These are phyloP conservation scores for Tauraco erythrolophus DNA, from an alignment of 2,113 vertebrate genomes.

Conservation along the genomic window DNA sequence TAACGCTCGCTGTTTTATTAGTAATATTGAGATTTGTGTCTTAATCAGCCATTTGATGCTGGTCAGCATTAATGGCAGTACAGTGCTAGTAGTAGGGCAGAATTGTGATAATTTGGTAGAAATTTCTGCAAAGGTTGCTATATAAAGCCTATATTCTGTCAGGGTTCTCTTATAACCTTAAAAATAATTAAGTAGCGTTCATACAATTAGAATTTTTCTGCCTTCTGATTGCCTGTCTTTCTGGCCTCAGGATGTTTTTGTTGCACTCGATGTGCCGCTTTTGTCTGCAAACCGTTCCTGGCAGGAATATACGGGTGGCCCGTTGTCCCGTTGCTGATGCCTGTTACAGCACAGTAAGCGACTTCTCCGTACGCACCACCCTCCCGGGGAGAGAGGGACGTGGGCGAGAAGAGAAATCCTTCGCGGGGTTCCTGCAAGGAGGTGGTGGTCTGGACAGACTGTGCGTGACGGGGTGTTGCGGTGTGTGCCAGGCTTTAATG, in stretches of 20 bases:
- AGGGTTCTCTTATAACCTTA: neutral
- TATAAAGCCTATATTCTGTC: neutral
- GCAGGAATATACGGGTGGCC: neutral
- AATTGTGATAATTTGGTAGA: neutral
- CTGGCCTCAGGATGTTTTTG: neutral
- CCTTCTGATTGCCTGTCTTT: neutral
- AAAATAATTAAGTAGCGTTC: neutral
- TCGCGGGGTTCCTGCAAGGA: neutral
- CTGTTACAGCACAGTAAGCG: neutral
- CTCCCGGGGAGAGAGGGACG: neutral
- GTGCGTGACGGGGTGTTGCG: neutral
- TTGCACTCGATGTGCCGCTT: neutral
- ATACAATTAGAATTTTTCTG: neutral
- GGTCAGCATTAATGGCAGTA: neutral
- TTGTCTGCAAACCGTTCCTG: constrained; percentile 18
- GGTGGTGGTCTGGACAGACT: neutral
- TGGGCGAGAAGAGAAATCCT: neutral
- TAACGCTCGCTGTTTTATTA: neutral
- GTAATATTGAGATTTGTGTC: neutral
- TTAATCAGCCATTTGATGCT: neutral
- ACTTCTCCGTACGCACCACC: neutral
- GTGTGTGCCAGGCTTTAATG: neutral
- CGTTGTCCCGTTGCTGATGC: neutral
- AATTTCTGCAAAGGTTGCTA: neutral
- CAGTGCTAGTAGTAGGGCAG: neutral